phyloP scores from a whole-genome alignment of 2,113 vertebrate genomes.

The Burhinus bistriatus region DNA sequence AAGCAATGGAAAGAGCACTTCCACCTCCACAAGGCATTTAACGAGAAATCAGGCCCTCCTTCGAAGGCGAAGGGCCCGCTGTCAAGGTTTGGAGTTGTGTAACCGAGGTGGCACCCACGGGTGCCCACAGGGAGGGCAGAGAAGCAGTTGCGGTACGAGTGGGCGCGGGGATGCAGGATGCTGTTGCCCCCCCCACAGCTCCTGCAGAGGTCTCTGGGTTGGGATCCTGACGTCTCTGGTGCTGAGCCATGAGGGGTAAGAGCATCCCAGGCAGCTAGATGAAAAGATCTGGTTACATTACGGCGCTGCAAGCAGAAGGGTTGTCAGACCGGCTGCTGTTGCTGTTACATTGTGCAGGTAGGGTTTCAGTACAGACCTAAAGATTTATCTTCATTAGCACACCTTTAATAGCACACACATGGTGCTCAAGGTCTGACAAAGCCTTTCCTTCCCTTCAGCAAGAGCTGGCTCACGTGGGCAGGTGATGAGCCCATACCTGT shows the following conservation, averaged over 20 bases:
- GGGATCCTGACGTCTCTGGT: background rate
- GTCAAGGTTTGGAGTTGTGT: background rate
- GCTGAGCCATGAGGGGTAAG: background rate
- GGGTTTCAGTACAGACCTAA: background rate
- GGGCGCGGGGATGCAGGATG: background rate
- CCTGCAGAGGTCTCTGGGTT: background rate
- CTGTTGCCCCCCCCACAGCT: background rate
- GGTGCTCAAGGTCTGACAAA: background rate
- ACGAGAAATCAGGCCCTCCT: background rate
- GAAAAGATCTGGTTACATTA: background rate
- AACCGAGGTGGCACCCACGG: background rate
- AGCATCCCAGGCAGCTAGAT: background rate
- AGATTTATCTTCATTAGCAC: background rate
- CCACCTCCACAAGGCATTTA: conserved; percentile 34
- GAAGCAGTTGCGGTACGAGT: rapidly evolving
- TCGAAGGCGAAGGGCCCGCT: background rate
- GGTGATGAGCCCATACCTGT: rapidly evolving
- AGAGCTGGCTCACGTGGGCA: rapidly evolving
- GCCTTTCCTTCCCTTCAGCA: background rate
- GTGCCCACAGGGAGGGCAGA: background rate
- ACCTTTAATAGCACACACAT: background rate
- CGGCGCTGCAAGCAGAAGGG: background rate
- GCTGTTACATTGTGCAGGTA: background rate
- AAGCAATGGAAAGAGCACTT: background rate
- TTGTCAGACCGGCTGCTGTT: background rate